Base-by-base conservation (phyloP, 2,888 invertebrate species). In the Caenorhabditis sp. region DNA sequence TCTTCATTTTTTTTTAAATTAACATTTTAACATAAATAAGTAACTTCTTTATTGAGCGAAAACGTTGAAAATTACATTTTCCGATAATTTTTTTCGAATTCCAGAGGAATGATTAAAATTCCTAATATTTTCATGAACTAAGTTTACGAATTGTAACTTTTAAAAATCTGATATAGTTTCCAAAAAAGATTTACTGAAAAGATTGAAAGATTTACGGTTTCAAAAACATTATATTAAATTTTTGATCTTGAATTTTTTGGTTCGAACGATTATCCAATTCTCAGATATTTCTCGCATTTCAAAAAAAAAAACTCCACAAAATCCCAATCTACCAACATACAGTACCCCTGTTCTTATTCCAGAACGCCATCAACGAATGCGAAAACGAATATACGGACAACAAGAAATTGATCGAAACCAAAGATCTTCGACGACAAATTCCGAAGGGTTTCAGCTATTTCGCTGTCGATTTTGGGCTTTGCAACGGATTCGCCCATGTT, bases 361-460 rank as follows among this genome's bases (percentile, higher is more conserved):
- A 91, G 91, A 99, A 99, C 91, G 97, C 96, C 0, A 92, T 99
- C 67, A 91, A 94, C 84, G 97, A 99, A 88, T 94, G 94, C 78
- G 97, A 96, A 89, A 91, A 92, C 21, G 96, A 97, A 89, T 99
- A 97, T 96, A 91, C 94, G 4, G 92, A 93, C 85, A 99, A 99
- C 88, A 95, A 95, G 88, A 97, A 97, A 90, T 87, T 95, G 43
- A 91, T 95, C 0, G 92, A 93, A 58, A 68, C 75, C 8, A 75
- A 93, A 38, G 88, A 93, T 88, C 90, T 97, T 25, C 91, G 94
- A 53, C 91, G 91, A 86, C 92, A 93, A 88, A 86, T 99, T 73
- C 99, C 97, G 0, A 95, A 94, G 89, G 95, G 95, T 0, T 91
- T 99, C 78, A 93, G 97, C 0, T 99, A 97, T 88, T 95, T 99